Evolutionary conservation across 2,888 invertebrate genomes (phyloP), one percentile per base, ranked within the genome.

Genomic region (Crematogaster levior): DNA sequence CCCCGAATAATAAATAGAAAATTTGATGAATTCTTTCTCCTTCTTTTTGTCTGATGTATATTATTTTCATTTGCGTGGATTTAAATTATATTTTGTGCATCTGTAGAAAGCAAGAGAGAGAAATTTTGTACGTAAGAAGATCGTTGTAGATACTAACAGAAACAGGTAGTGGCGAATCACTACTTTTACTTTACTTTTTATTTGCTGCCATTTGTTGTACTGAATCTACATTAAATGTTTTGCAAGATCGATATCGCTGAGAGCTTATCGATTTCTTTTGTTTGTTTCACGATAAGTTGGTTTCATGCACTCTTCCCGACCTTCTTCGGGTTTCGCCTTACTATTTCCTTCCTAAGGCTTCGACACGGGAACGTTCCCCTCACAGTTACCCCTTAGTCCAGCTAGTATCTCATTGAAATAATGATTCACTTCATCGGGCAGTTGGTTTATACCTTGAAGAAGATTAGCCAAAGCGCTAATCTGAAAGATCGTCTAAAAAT

Each of bases 311-410:
- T 87, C 60, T 81, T 84, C 53, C 80, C 56, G 30, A 53, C n/a
- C 61, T 63, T 46, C 56, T 43, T 83, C 40, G 12, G 56, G 34
- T 66, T 81, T 81, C 80, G 58, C n/a, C 21, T 84, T 82, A 61
- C 21, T 70, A 37, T 3, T n/a, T 60, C 37, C 56, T 61, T 58
- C 7, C 74, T 43, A 75, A 72, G 51, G 12, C 72, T 85, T 86
- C 37, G 24, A 61, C 43, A 53, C 51, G 7, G n/a, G 24, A 77
- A 37, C 61, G 5, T 40, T 34, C 21, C 46, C 18, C 18, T 30
- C 43, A 83, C 48, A 30, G 66, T 88, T 84, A 63, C 66, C 18
- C 81, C 81, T 89, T 85, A 89, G 81, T 89, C 84, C 85, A 61
- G n/a, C 80, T 74, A 40, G 7, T 27, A 53, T 60, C 9, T 72